Evolutionary conservation across 1,140 invertebrate genomes (phyloP).

Genomic region (Melipona quadrifasciata): DNA sequence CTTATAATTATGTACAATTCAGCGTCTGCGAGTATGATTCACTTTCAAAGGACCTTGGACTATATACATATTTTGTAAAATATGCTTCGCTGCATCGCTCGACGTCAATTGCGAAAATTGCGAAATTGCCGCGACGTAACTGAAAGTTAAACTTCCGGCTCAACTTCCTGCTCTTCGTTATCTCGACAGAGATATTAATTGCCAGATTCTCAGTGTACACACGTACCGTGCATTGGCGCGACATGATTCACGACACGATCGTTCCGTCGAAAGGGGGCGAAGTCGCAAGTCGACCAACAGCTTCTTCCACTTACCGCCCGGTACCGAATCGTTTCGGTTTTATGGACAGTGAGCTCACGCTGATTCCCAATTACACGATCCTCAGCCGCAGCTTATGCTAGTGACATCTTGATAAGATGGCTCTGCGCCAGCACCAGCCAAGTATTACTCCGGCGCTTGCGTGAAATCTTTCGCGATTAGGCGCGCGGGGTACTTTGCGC

Average conservation of each 20-base stretch:
- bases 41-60: too few relatives aligned
- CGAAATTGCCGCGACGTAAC: too few relatives aligned
- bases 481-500: constrained; percentile 48
- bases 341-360: constrained; percentile 37
- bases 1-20: too few relatives aligned
- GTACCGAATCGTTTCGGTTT: constrained; percentile 30
- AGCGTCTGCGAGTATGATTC: too few relatives aligned
- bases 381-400: constrained; percentile 48
- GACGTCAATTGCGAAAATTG: too few relatives aligned
- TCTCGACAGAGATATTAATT: neutral
- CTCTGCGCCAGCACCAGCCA: constrained; percentile 37
- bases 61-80: too few relatives aligned
- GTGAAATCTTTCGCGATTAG: constrained; percentile 45
- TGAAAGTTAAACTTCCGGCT: too few relatives aligned
- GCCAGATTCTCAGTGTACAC: neutral
- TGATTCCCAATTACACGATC: constrained; percentile 62
- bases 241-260: neutral
- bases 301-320: constrained; percentile 1
- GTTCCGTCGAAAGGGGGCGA: neutral
- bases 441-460: constrained; percentile 48
- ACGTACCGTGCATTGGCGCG: neutral
- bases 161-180: neutral
- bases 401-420: constrained; percentile 52
- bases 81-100: too few relatives aligned
- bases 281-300: constrained; percentile 21